phyloP scores from a whole-genome alignment of 2,888 invertebrate genomes.

The Apantesis nais region DNA sequence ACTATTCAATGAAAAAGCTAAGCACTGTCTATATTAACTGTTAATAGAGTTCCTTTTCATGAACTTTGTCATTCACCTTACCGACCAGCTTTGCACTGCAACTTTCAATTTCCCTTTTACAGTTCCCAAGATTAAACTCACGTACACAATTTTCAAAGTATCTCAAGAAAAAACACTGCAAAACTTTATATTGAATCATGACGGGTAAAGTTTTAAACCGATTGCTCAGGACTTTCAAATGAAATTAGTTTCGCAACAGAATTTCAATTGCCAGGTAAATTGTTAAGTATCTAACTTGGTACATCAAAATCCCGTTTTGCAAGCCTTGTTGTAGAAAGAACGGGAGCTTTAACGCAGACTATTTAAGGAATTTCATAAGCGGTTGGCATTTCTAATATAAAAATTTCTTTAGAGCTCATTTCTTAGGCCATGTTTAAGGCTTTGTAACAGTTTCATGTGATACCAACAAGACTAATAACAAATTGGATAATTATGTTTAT shows the following conservation, averaged over 20 bases:
- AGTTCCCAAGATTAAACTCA: conserved; percentile 27
- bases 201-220: conserved; percentile 41
- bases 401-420: not conserved
- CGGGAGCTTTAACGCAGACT: not conserved
- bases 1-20: no score
- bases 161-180: conserved; percentile 28
- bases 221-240: conserved; percentile 36
- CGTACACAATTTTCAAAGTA: conserved; percentile 25
- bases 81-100: not conserved
- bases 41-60: not conserved
- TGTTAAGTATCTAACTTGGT: conserved; percentile 35
- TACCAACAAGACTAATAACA: not conserved
- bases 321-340: conserved; percentile 12
- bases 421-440: not conserved
- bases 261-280: conserved; percentile 49
- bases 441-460: not conserved
- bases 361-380: not conserved
- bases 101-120: conserved; percentile 5
- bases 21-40: no score
- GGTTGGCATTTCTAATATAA: not conserved
- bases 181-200: conserved; percentile 49
- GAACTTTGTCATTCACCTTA: not conserved
- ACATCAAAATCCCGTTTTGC: conserved; percentile 25
- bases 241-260: conserved; percentile 42
- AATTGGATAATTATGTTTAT: not conserved